Evolutionary conservation across 2,888 invertebrate genomes (phyloP), one percentile per base, ranked within the genome.

Genomic region (Pristionchus fissidentatus): DNA sequence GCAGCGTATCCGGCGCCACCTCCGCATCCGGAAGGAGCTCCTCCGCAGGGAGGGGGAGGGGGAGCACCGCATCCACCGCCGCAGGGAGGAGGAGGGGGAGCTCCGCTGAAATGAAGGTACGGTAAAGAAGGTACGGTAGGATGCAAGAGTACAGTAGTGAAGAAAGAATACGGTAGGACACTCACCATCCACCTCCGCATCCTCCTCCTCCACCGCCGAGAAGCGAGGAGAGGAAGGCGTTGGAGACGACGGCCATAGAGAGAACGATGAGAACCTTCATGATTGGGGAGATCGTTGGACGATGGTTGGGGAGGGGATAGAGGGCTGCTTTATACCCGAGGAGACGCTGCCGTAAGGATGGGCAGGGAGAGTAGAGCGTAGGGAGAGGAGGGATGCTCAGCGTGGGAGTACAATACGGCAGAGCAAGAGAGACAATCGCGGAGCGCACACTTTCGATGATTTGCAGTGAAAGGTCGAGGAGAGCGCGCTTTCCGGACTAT

Each of bases 231-330:
- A 32, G 66, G 82, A 83, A 70, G 46, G 83, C 79, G n/a, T 57
- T 43, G 22, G 79, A 52, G 57, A 38, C 35, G 22, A 78, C 77
- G 41, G 43, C 60, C 43, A 35, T 38, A 55, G 41, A 80, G 60
- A 83, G 73, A 19, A 80, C 66, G 46, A 81, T 46, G 46, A 62
- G 62, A 4, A 81, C 32, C 43, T 62, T 81, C 62, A 62, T 62
- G 29, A 43, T 46, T 62, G 81, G 84, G 94, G 94, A 83, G 94
- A 62, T 62, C 62, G 62, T 43, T n/a, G n/a, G 66, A 70, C 70
- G 70, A 70, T 70, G 62, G n/a, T 35, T 52, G 35, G 41, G 41
- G 22, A 38, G 19, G 43, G 75, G 46, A 49, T 1, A n/a, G 22
- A 8, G 46, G 46, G 75, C 49, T 77, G 46, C 46, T 77, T 49